Conservation (phyloP, 2,888 invertebrate species). For the Eupeodes luniger region DNA sequence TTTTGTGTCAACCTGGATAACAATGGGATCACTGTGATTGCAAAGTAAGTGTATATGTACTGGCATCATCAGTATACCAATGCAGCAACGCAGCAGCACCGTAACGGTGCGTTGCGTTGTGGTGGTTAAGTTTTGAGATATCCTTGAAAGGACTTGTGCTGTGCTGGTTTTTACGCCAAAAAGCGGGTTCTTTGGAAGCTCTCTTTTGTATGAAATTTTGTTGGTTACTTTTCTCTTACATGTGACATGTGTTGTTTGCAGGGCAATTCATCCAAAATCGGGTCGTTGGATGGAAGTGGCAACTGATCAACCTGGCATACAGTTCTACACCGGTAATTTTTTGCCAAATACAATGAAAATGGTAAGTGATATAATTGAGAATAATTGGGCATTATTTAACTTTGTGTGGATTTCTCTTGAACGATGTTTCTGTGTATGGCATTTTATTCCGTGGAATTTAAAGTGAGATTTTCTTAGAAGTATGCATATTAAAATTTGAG, state of each 20-base stretch:
- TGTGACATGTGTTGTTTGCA: slow-evolving; percentile 78
- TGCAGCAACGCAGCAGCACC: too few species aligned
- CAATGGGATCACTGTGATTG: slow-evolving; percentile 85
- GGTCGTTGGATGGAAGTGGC: slow-evolving; percentile 92
- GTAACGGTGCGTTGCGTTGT: background rate
- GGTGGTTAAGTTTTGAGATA: background rate
- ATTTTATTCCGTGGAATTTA: background rate
- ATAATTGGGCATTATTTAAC: background rate
- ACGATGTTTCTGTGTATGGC: background rate
- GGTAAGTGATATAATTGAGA: slow-evolving; percentile 63
- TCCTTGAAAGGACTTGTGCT: background rate
- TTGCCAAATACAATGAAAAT: slow-evolving; percentile 87
- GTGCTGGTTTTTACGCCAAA: background rate
- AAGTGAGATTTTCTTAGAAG: background rate
- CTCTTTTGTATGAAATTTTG: slow-evolving; percentile 5
- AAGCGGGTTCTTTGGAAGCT: slow-evolving; percentile 1
- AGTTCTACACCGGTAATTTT: slow-evolving; percentile 93
- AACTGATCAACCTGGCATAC: slow-evolving; percentile 95
- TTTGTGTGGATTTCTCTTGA: background rate
- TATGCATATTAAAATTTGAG: too few species aligned
- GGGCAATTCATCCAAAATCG: slow-evolving; percentile 87
- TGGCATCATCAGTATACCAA: too few species aligned
- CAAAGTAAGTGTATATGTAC: slow-evolving; percentile 84
- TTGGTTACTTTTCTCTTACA: background rate
- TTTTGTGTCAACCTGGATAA: slow-evolving; percentile 87